Evolutionary conservation across 2,113 vertebrate genomes (phyloP).

Genomic region (Periophthalmodon schlosseri): DNA sequence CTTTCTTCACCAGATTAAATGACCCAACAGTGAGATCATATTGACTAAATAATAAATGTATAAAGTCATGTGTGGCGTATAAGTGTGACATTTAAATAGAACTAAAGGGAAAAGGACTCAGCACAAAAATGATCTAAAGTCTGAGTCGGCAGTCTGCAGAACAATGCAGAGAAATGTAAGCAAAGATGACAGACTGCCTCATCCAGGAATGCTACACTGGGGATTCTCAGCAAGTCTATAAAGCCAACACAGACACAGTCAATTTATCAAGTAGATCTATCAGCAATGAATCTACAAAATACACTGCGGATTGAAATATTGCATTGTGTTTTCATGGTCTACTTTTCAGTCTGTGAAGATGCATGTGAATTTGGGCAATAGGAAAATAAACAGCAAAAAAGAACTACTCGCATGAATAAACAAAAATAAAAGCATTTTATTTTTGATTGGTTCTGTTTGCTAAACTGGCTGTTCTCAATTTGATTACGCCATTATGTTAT

Average conservation of each 20-base stretch:
- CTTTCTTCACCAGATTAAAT: conserved; percentile 8
- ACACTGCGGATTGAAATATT: too few relatives aligned
- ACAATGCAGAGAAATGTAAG: not conserved
- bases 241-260: not conserved
- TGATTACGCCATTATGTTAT: not conserved
- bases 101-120: not conserved
- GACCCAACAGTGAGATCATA: not conserved
- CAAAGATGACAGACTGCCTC: not conserved
- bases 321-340: not conserved
- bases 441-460: not conserved
- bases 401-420: too few relatives aligned
- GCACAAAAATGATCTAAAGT: not conserved
- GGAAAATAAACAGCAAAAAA: too few relatives aligned
- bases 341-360: not conserved
- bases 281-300: too few relatives aligned
- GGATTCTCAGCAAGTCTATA: not conserved
- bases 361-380: too few relatives aligned
- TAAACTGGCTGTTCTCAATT: not conserved
- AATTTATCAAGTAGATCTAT: not conserved
- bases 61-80: not conserved
- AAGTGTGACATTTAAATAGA: conserved; percentile 1
- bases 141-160: conserved; percentile 1
- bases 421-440: too few relatives aligned
- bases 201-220: not conserved
- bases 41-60: not conserved